phyloP scores from a whole-genome alignment of 2,888 invertebrate genomes.

The Patella ulyssiponensis region DNA sequence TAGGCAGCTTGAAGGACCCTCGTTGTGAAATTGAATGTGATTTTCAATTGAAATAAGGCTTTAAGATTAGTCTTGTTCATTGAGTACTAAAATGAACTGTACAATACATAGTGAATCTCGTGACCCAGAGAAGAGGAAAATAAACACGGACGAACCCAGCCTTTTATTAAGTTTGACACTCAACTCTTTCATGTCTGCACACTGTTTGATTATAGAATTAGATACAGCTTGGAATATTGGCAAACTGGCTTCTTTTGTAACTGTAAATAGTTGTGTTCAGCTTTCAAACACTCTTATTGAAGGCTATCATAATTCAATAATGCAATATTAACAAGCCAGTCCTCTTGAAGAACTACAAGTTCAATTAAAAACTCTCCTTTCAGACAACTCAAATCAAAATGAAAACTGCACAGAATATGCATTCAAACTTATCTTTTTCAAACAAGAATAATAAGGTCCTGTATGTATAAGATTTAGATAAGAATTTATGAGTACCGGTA shows the following conservation, averaged over 20 bases:
- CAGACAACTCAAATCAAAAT: no score
- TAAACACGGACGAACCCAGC: neutral
- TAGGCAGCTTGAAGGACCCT: neutral
- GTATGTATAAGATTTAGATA: no score
- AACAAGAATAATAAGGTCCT: no score
- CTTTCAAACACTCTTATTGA: neutral
- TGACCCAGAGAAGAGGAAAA: slow-evolving; percentile 3
- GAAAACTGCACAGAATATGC: no score
- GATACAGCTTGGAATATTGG: slow-evolving; percentile 1
- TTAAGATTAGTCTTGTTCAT: neutral
- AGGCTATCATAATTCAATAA: neutral
- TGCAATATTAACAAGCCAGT: no score
- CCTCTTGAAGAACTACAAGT: no score
- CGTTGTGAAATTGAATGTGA: slow-evolving; percentile 1
- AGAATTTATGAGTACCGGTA: no score
- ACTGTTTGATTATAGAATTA: neutral
- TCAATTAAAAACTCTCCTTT: no score
- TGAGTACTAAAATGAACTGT: slow-evolving; percentile 4
- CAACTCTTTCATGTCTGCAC: neutral
- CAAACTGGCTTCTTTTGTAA: neutral
- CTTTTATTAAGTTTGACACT: neutral
- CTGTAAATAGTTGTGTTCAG: neutral
- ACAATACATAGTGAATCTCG: neutral
- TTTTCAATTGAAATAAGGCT: slow-evolving; percentile 8
- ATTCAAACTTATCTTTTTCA: no score